Evolutionary conservation across 2,888 invertebrate genomes (phyloP), one percentile per base, ranked within the genome.

Genomic region (Bellardia pandia): DNA sequence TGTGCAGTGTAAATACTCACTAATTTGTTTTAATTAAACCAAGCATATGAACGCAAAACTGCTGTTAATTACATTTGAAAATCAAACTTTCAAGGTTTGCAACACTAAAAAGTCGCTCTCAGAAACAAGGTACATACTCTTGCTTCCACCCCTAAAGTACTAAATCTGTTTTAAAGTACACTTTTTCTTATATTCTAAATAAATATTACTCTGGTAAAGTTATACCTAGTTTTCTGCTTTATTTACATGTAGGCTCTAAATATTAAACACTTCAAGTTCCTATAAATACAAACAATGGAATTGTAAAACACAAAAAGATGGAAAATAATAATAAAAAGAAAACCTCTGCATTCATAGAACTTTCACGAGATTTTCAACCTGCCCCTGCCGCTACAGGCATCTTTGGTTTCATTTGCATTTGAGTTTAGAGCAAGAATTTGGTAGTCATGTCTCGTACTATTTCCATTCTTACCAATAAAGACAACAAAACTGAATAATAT

Each of bases 371-470:
- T 77, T 80, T 83, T 60, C 11, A 69, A 69, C 68, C 37, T 77
- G n/a, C 80, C 71, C 58, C 42, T 56, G 51, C 23, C n/a, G 9
- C 14, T 45, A 14, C 51, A 9, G 40, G 60, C 60, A 53, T 53
- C 53, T 9, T 42, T 30, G 11, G 23, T 30, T 8, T 53, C 16
- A 69, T 69, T 69, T 69, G 33, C 40, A 75, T 74, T 81, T 23
- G 42, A 11, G n/a, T 23, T 69, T 60, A 8, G 14, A 72, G 14
- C 64, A 33, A 56, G n/a, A 48, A 78, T 45, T 79, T 83, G 40
- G 45, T 68, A 87, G 69, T 87, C 85, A 85, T 77, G 87, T 85
- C 87, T 85, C 78, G 85, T 78, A 64, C 68, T 81, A 72, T 71
- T 79, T 75, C 58, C 16, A 80, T 78, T 75, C 74, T 51, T 78